A percentile compares a stretch with the other conserved stretches of the same genome.
Conservation (phyloP, 2,113 vertebrate genomes). For the Microtus montanus region DNA sequence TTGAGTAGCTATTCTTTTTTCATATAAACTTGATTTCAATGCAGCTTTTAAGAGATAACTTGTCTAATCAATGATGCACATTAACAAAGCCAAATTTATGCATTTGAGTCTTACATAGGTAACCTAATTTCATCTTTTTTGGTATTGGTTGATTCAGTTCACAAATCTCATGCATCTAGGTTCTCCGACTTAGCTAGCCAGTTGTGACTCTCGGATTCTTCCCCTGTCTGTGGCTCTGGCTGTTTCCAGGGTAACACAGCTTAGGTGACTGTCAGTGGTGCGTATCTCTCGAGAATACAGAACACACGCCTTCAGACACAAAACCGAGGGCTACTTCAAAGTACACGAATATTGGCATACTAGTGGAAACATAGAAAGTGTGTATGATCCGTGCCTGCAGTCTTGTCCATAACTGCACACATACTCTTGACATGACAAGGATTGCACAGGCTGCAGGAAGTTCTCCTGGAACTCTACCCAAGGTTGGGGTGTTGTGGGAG, state of each 20-base stretch:
- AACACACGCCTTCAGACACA: not conserved
- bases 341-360: not conserved
- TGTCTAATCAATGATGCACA: not conserved
- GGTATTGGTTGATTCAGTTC: not conserved
- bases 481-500: too few relatives aligned
- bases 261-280: not conserved
- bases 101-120: not conserved
- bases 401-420: not conserved
- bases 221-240: fast-evolving
- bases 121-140: not conserved
- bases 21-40: not conserved
- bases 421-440: not conserved
- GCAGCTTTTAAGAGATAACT: not conserved
- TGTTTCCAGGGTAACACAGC: not conserved
- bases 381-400: not conserved
- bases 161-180: not conserved
- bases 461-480: not conserved
- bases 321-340: not conserved
- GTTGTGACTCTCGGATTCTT: not conserved
- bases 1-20: not conserved
- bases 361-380: not conserved
- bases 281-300: not conserved
- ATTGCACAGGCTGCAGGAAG: not conserved
- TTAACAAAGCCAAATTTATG: not conserved
- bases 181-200: not conserved